phyloP scores from a whole-genome alignment of 2,113 vertebrate genomes.

The Periophthalmodon schlosseri region DNA sequence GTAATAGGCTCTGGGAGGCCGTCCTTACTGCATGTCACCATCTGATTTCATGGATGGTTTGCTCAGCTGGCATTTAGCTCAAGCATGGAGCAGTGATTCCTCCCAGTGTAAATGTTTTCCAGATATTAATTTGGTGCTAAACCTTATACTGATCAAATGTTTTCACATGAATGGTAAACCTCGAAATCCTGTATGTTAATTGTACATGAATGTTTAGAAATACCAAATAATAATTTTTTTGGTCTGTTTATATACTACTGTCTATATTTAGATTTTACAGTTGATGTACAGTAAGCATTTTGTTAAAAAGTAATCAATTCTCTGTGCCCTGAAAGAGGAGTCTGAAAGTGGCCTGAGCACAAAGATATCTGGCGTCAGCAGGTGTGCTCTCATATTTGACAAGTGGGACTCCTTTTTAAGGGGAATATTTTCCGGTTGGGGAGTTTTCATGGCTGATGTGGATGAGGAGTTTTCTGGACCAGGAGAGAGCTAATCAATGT shows the following conservation, averaged over 20 bases:
- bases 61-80: slow-evolving; percentile 45
- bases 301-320: slow-evolving; percentile 31
- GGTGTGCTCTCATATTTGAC: slow-evolving; percentile 49
- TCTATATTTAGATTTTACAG: neutral
- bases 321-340: slow-evolving; percentile 19
- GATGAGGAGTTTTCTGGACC: slow-evolving; percentile 47
- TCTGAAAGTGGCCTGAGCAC: slow-evolving; percentile 14
- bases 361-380: slow-evolving; percentile 61
- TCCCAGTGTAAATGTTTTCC: slow-evolving; percentile 26
- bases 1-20: slow-evolving; percentile 25
- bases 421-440: slow-evolving; percentile 62
- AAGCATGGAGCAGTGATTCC: slow-evolving; percentile 17
- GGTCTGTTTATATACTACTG: neutral
- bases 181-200: neutral
- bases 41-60: slow-evolving; percentile 61
- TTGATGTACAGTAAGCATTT: slow-evolving; percentile 9
- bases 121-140: slow-evolving; percentile 6
- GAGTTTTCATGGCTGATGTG: slow-evolving; percentile 56
- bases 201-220: too few relatives aligned
- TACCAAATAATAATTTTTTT: too few relatives aligned
- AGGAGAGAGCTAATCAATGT: slow-evolving; percentile 64
- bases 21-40: slow-evolving; percentile 12
- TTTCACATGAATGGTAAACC: neutral
- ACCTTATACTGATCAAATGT: neutral
- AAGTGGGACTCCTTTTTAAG: slow-evolving; percentile 47